These are phyloP conservation scores for Phrynosoma platyrhinos DNA, from an alignment of 2,113 vertebrate species.

Conservation along the genomic window DNA sequence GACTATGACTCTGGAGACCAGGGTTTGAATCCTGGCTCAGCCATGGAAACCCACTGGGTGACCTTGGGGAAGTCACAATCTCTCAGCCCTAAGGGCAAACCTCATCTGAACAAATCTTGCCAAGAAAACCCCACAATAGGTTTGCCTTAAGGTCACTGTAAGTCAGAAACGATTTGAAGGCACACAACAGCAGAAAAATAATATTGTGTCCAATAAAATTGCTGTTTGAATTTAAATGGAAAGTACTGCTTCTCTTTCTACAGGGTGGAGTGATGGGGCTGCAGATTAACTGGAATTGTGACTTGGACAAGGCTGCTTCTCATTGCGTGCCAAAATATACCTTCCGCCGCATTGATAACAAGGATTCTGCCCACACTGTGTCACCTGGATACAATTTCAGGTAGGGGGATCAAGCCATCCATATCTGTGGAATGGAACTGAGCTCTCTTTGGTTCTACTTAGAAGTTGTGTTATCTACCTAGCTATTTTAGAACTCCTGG, in stretches of 20 bases:
- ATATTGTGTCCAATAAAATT: no score
- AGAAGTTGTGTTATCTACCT: not conserved
- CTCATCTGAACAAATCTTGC: no score
- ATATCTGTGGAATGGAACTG: no score
- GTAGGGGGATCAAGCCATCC: constrained; percentile 52
- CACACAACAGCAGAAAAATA: no score
- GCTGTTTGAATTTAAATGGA: not conserved
- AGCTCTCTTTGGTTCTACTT: not conserved
- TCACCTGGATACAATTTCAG: constrained; percentile 92
- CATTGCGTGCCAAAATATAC: constrained; percentile 84
- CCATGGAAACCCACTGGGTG: no score
- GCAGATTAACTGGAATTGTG: constrained; percentile 84
- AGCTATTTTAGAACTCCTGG: not conserved
- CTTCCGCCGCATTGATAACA: constrained; percentile 87
- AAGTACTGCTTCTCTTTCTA: not conserved
- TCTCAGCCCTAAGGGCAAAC: no score
- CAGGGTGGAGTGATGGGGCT: constrained; percentile 89
- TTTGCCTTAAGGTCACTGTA: no score
- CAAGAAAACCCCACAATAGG: no score
- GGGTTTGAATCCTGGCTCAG: no score
- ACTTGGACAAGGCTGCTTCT: constrained; percentile 81
- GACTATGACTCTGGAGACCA: no score
- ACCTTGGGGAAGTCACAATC: no score
- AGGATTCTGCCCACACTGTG: constrained; percentile 75
- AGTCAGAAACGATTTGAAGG: no score